phyloP scores from a whole-genome alignment of 2,797 vertebrate genomes.

The Chiroxiphia lanceolata region DNA sequence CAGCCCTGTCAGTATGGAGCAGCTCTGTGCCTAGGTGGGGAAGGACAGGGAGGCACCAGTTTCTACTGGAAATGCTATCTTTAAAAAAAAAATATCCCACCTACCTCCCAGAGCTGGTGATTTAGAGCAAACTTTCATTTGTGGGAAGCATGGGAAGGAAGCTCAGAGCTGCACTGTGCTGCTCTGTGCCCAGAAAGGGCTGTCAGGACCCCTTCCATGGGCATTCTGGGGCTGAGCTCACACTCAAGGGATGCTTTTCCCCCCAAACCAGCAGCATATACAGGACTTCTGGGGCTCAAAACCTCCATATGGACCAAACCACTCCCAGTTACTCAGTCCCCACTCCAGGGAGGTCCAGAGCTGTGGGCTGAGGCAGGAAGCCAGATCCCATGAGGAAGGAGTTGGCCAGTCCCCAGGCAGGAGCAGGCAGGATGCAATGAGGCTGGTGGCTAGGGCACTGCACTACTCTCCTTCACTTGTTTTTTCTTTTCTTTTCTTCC shows the following conservation, averaged over 20 bases:
- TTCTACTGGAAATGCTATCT: neutral
- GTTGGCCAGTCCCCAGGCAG: neutral
- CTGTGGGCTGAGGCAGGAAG: accelerated
- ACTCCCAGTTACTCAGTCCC: neutral
- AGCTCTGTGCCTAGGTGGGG: neutral
- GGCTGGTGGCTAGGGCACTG: accelerated
- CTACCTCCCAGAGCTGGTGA: neutral
- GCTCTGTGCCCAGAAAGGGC: neutral
- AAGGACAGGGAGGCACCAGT: neutral
- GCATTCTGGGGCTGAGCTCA: neutral
- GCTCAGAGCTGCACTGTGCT: neutral
- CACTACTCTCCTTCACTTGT: neutral
- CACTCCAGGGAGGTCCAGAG: neutral
- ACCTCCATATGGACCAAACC: neutral
- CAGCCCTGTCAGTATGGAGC: neutral
- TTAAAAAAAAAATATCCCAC: neutral
- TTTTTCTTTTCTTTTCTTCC: neutral
- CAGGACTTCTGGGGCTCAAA: neutral
- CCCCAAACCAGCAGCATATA: neutral
- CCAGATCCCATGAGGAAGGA: neutral
- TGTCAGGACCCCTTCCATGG: neutral
- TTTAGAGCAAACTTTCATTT: neutral
- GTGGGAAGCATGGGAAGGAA: neutral
- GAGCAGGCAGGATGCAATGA: neutral
- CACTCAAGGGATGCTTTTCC: neutral